Percentiles rank a stretch among this genome's conserved stretches.
These are phyloP conservation scores for Porites australiensis DNA, from an alignment of 64 coral and sea anemone species.

Conservation along the genomic window DNA sequence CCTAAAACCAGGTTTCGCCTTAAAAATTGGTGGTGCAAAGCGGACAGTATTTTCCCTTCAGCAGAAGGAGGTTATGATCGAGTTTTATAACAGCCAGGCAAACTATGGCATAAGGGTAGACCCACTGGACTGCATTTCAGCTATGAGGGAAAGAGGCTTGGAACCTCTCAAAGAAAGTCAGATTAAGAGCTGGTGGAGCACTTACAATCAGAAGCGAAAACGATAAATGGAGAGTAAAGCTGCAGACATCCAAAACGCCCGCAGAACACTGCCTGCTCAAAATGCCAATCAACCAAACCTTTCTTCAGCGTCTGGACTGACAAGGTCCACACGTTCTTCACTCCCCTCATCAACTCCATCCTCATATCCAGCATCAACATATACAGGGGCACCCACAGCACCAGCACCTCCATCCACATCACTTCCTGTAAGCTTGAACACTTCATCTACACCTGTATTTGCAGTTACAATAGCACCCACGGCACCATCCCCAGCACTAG, in stretches of 20 bases:
- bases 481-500: background rate
- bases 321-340: background rate
- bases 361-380: background rate
- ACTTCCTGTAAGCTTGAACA: too few relatives aligned
- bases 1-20: background rate
- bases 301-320: background rate
- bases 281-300: background rate
- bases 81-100: background rate
- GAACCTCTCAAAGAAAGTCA: background rate
- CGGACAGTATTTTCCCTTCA: background rate
- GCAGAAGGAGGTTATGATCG: constrained; percentile 3
- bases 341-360: background rate
- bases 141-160: background rate
- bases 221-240: constrained; percentile 3
- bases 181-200: constrained; percentile 27
- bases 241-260: background rate
- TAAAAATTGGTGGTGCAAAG: background rate
- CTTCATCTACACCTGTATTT: background rate
- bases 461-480: background rate
- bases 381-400: background rate
- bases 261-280: background rate
- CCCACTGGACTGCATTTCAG: background rate
- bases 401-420: background rate
- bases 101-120: constrained; percentile 1
- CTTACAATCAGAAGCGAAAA: background rate